Base-by-base conservation (phyloP, 2,113 vertebrate genomes). In the Theristicus caerulescens region DNA sequence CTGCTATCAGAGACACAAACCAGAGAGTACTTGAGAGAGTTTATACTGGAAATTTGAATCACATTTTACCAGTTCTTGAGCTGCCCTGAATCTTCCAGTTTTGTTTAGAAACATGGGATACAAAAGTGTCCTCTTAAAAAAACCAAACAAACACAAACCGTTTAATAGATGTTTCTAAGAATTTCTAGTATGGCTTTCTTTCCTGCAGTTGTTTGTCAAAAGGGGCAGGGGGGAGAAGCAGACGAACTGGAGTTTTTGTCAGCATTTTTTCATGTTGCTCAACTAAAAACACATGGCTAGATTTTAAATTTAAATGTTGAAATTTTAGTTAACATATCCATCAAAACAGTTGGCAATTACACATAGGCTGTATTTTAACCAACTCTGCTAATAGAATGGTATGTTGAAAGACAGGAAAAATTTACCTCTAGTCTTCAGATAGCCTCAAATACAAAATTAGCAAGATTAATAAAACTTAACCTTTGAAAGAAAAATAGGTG, bases 121-220 rank as follows among this genome's bases (percentile, higher is more conserved):
- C 7, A 47, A 38, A 59, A 81, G 8, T 5, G 2, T 38, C 4
- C 5, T 65, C 42, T 71, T 36, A 61, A 93, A 82, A 73, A 57
- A 46, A 8, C 0, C 2, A 32, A 4, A 6, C 15, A 62, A 38
- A 55, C 7, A 40, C 5, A 54, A 42, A 29, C 2, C 2, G 11
- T 69, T 73, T 54, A 54, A 77, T 15, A 42, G 40, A 36, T 51
- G 0, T 44, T 86, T 80, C 36, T 51, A 20, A 71, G 38, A 55
- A 55, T 86, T 92, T 88, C 38, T 78, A 59, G 19, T 16, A 57
- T 17, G 7, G 27, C 7, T 76, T 82, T 40, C 13, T 84, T 89
- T 82, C 25, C 61, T 81, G 15, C 5, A 82, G 31, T 46, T 69
- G n/a, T 81, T 72, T 80, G 16, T 67, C 18, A 51, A 55, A 93